Conservation (phyloP, 1,140 invertebrate species). For the Gonioctena quinquepunctata region DNA sequence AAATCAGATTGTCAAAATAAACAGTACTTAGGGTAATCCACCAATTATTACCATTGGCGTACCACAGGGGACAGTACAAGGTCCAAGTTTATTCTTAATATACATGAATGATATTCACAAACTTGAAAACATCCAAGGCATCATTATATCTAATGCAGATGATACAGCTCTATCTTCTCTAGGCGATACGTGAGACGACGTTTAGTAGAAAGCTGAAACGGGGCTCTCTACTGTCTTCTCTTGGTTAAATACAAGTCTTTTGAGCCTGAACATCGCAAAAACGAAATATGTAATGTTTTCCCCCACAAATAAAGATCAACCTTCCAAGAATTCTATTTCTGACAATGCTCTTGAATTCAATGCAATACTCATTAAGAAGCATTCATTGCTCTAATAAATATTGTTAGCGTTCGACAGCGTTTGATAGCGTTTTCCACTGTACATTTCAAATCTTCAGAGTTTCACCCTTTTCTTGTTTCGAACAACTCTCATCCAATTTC, state of each 20-base stretch:
- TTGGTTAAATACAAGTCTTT: background rate
- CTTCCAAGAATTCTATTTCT: too few relatives aligned
- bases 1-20: background rate
- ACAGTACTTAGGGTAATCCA: background rate
- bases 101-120: background rate
- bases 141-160: background rate
- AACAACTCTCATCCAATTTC: too few relatives aligned
- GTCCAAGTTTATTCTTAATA: background rate
- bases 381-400: too few relatives aligned
- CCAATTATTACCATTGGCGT: background rate
- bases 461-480: too few relatives aligned
- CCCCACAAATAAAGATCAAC: background rate
- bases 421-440: too few relatives aligned
- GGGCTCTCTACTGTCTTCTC: background rate
- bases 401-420: too few relatives aligned
- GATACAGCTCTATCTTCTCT: background rate
- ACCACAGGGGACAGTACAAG: background rate
- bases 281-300: background rate
- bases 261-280: background rate
- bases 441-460: too few relatives aligned
- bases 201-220: background rate
- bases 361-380: too few relatives aligned
- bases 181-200: background rate
- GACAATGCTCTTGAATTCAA: too few relatives aligned
- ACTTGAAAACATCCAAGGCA: background rate